Evolutionary conservation across 2,888 invertebrate genomes (phyloP).

Genomic region (Eremobia ochroleuca): DNA sequence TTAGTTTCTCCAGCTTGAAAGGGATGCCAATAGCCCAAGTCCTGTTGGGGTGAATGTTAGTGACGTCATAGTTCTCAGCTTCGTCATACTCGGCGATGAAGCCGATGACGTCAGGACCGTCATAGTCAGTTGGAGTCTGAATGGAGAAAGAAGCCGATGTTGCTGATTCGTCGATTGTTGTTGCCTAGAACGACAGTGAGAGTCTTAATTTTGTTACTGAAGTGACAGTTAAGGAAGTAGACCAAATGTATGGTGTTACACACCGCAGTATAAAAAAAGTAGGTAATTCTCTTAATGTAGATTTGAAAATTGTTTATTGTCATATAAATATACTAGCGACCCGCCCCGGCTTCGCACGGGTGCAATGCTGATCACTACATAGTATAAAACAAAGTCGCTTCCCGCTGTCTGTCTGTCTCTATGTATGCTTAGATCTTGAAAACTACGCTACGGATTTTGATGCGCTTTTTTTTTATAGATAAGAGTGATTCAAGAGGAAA

Average conservation of each 20-base stretch:
- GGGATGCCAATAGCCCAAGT: slow-evolving; percentile 83
- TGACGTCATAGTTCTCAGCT: slow-evolving; percentile 77
- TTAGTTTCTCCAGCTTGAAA: slow-evolving; percentile 80
- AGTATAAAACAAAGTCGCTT: too few relatives aligned
- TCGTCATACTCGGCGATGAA: slow-evolving; percentile 83
- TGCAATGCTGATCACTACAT: too few relatives aligned
- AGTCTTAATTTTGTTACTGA: background rate
- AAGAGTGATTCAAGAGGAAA: too few relatives aligned
- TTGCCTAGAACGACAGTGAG: slow-evolving; percentile 71
- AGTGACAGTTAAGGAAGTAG: background rate
- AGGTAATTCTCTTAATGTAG: background rate
- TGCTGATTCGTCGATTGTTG: slow-evolving; percentile 71
- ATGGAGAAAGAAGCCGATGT: slow-evolving; percentile 80
- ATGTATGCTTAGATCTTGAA: too few relatives aligned
- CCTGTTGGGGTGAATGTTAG: slow-evolving; percentile 82
- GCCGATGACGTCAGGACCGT: slow-evolving; percentile 79
- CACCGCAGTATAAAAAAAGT: too few relatives aligned
- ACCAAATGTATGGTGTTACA: background rate
- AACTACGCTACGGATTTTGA: too few relatives aligned
- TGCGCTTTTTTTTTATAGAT: too few relatives aligned
- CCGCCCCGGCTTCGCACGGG: too few relatives aligned
- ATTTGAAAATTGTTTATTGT: background rate
- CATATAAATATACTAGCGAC: too few relatives aligned
- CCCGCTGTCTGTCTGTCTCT: too few relatives aligned
- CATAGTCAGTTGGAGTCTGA: slow-evolving; percentile 67